These are phyloP conservation scores for Caenorhabditis sp. DNA, from an alignment of 2,888 invertebrate genomes.

Conservation along the genomic window DNA sequence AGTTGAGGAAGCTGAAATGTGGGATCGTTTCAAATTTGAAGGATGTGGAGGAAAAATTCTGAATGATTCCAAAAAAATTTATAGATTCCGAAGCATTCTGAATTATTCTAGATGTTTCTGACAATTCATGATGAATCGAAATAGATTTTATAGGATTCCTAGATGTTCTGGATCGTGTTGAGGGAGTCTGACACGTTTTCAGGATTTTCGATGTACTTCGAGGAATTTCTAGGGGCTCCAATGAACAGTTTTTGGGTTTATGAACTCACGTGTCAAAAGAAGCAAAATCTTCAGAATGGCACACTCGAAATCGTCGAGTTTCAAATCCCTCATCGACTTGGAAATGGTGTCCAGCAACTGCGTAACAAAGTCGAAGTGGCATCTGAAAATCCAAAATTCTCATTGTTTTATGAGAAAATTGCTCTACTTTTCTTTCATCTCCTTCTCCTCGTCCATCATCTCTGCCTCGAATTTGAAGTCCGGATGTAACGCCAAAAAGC, in stretches of 20 bases:
- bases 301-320: background rate
- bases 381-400: too few relatives aligned
- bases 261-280: background rate
- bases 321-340: background rate
- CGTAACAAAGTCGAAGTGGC: constrained; percentile 12
- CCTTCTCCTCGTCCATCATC: background rate
- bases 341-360: background rate
- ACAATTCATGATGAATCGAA: too few relatives aligned
- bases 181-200: too few relatives aligned
- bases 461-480: constrained; percentile 20
- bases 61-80: too few relatives aligned
- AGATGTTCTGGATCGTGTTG: too few relatives aligned
- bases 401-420: background rate
- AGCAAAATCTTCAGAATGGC: constrained; percentile 2
- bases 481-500: constrained; percentile 21
- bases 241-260: too few relatives aligned
- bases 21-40: background rate
- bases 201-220: too few relatives aligned
- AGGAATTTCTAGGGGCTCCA: too few relatives aligned
- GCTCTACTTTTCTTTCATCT: background rate
- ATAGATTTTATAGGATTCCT: too few relatives aligned
- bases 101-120: too few relatives aligned
- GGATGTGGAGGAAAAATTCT: too few relatives aligned
- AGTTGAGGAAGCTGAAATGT: background rate
- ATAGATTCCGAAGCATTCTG: too few relatives aligned